Conservation (phyloP, 2,797 vertebrate genomes). For the Pogonophryne albipinna region DNA sequence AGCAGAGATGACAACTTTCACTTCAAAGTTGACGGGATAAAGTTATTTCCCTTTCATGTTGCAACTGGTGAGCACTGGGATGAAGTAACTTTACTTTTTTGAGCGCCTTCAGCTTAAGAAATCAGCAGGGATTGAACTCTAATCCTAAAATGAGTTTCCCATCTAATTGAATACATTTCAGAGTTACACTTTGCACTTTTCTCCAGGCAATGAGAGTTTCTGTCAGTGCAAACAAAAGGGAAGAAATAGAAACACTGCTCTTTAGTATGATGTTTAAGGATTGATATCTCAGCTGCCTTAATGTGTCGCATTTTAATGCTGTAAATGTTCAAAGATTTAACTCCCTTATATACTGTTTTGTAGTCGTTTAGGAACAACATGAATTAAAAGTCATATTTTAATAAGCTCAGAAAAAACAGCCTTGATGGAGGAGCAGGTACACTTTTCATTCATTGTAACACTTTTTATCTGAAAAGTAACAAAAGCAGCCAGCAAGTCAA, state of each 20-base stretch:
- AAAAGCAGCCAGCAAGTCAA: no score
- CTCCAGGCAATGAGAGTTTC: slow-evolving; percentile 16
- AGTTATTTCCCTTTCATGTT: slow-evolving; percentile 81
- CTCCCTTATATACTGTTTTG: no score
- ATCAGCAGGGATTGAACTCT: slow-evolving; percentile 70
- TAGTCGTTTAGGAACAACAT: no score
- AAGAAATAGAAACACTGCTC: slow-evolving; percentile 1
- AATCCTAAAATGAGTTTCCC: slow-evolving; percentile 60
- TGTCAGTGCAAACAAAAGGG: slow-evolving; percentile 17
- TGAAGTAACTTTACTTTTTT: slow-evolving; percentile 70
- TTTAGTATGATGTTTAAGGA: neutral
- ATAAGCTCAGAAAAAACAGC: no score
- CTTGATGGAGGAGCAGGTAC: no score
- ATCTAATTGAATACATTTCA: slow-evolving; percentile 60
- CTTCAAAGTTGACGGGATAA: slow-evolving; percentile 82
- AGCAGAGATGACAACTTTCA: slow-evolving; percentile 78
- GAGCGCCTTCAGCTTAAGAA: slow-evolving; percentile 63
- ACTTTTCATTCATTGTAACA: no score
- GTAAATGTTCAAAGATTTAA: no score
- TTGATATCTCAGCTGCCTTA: neutral
- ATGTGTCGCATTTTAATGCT: no score
- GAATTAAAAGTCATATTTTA: no score
- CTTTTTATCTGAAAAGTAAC: no score
- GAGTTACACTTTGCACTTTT: slow-evolving; percentile 22
- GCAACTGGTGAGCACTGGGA: slow-evolving; percentile 65